Evolutionary conservation across 2,888 invertebrate species (phyloP).

Genomic region (Tanytarsus gracilentus): DNA sequence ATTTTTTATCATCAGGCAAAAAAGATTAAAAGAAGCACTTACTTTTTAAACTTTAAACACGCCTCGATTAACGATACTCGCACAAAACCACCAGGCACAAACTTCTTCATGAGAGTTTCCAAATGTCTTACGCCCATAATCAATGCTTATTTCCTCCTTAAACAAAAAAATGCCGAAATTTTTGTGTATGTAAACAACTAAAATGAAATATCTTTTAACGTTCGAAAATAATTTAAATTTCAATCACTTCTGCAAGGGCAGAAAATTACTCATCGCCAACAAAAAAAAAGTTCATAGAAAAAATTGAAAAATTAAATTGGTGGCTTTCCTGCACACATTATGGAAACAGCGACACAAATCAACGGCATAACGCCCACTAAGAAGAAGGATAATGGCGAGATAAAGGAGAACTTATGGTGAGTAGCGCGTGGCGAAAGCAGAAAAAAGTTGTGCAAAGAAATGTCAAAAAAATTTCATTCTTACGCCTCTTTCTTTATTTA

Average conservation of each 20-base stretch:
- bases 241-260: no score
- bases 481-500: constrained; percentile 26
- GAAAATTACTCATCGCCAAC: neutral
- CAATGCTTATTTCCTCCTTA: no score
- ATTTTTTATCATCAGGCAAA: neutral
- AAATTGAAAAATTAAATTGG: neutral
- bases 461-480: neutral
- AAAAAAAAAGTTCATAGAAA: neutral
- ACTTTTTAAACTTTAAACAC: constrained; percentile 5
- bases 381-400: constrained; percentile 54
- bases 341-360: constrained; percentile 24
- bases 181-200: no score
- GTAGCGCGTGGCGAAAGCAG: constrained; percentile 17
- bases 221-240: no score
- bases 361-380: constrained; percentile 40
- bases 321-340: neutral
- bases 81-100: neutral
- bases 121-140: constrained; percentile 8
- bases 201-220: no score
- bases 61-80: neutral
- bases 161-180: no score
- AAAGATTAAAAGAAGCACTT: neutral
- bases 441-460: neutral
- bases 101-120: neutral
- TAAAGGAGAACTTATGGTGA: constrained; percentile 60